phyloP scores from a whole-genome alignment of 1,140 invertebrate species.

The Drepana arcuata region DNA sequence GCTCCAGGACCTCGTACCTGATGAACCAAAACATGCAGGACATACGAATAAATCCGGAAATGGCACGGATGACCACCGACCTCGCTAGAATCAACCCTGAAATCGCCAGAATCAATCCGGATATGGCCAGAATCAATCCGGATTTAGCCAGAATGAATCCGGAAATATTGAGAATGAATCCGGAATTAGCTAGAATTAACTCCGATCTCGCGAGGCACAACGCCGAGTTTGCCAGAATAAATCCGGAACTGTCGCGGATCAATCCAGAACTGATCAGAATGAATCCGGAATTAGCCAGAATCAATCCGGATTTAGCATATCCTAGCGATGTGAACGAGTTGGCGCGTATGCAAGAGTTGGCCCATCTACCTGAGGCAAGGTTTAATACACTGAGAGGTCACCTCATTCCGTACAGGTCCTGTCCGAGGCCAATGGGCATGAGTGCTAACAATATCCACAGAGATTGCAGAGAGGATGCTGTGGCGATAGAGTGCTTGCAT shows the following conservation, averaged over 20 bases:
- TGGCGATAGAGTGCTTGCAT: constrained; percentile 49
- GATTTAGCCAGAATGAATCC: constrained; percentile 30
- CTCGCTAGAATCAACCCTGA: constrained; percentile 22
- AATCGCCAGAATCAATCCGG: constrained; percentile 15
- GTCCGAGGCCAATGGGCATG: constrained; percentile 39
- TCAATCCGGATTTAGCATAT: constrained; percentile 26
- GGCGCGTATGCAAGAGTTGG: constrained; percentile 31
- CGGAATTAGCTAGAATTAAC: constrained; percentile 24
- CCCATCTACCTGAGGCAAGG: constrained; percentile 31
- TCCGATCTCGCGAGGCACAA: constrained; percentile 2
- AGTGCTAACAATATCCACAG: constrained; percentile 44
- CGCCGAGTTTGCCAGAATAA: constrained; percentile 4
- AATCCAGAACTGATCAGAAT: background rate
- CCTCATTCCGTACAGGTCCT: constrained; percentile 49
- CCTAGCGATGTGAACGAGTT: constrained; percentile 32
- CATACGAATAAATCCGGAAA: constrained; percentile 19
- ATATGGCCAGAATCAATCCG: constrained; percentile 27
- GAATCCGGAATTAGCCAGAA: background rate
- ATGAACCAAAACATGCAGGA: constrained; percentile 15
- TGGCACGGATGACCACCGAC: constrained; percentile 20
- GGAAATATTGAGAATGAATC: constrained; percentile 28
- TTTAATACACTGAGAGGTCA: constrained; percentile 55
- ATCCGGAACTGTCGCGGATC: background rate
- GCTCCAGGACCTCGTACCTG: constrained; percentile 40
- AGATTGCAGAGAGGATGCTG: constrained; percentile 43